Percentiles rank a stretch among this genome's conserved stretches.
phyloP scores from a whole-genome alignment of 1,140 invertebrate species.

The Parapsyche elsis region DNA sequence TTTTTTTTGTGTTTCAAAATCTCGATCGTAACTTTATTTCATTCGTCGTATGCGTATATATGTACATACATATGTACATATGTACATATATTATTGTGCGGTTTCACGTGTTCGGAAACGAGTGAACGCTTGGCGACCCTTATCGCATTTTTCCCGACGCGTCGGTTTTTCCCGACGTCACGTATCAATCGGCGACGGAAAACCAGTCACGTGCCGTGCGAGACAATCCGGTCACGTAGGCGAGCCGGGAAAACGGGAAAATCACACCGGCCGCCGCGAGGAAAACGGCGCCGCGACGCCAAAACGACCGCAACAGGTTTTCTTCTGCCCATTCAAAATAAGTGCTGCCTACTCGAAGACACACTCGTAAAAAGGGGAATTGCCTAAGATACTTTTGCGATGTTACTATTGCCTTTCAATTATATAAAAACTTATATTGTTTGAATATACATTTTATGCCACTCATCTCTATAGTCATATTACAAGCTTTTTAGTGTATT shows the following conservation, averaged over 20 bases:
- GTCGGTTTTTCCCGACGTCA: conserved; percentile 5
- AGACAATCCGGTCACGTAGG: conserved; percentile 45
- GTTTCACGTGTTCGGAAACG: neutral
- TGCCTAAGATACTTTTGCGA: neutral
- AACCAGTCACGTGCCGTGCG: conserved; percentile 26
- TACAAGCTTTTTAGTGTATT: no score
- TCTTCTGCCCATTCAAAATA: conserved; percentile 15
- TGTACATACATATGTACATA: neutral
- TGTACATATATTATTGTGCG: neutral
- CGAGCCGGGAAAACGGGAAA: neutral
- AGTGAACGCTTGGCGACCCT: neutral
- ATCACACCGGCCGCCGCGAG: conserved; percentile 21
- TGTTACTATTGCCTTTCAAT: no score
- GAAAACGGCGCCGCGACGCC: conserved; percentile 35
- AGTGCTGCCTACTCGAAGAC: neutral
- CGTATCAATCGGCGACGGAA: conserved; percentile 35
- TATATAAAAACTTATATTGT: no score
- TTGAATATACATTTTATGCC: no score
- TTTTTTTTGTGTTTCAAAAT: no score
- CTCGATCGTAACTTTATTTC: no score
- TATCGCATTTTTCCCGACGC: conserved; percentile 7
- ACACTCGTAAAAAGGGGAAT: neutral
- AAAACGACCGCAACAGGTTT: conserved; percentile 44
- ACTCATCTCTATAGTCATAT: no score
- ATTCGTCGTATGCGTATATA: neutral